Percentiles rank a stretch among this genome's conserved stretches.
phyloP scores from a whole-genome alignment of 2,113 vertebrate species.

The Thalassoma bifasciatum region DNA sequence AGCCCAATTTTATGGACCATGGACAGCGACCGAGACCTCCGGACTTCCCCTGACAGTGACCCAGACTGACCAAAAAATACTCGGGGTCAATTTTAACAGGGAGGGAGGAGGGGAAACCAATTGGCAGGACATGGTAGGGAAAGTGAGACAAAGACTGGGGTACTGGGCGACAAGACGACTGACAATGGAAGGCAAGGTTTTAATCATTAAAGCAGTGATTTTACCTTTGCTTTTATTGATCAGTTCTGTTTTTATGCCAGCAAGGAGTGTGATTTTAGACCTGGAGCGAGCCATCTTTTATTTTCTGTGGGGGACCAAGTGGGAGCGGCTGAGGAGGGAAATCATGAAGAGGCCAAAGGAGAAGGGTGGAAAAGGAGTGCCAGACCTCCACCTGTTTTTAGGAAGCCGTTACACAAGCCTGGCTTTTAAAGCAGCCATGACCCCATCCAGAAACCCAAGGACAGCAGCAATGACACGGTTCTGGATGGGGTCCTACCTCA shows the following conservation, averaged over 20 bases:
- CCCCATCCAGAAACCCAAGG: conserved; percentile 5
- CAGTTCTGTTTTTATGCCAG: too few species aligned
- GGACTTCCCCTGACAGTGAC: conserved; percentile 17
- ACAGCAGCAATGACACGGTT: not conserved
- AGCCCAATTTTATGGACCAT: conserved; percentile 12
- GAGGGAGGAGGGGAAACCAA: too few species aligned
- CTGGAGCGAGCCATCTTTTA: not conserved
- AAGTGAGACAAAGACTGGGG: not conserved
- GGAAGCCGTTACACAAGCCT: not conserved
- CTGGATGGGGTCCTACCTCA: too few species aligned
- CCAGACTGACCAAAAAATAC: conserved; percentile 2
- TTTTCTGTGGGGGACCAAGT: not conserved
- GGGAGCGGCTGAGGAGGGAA: not conserved
- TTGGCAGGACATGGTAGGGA: conserved; percentile 3
- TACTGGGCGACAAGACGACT: not conserved
- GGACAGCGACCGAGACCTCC: not conserved
- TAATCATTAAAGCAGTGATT: conserved; percentile 20
- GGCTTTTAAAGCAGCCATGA: not conserved
- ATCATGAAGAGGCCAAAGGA: not conserved
- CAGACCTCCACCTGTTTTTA: not conserved
- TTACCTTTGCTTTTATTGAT: not conserved
- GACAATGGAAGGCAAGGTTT: conserved; percentile 2
- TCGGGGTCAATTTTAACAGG: not conserved
- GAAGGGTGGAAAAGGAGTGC: conserved; percentile 6
- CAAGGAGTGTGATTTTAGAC: not conserved